phyloP scores from a whole-genome alignment of 2,113 vertebrate genomes.

The Spheniscus mendiculus region DNA sequence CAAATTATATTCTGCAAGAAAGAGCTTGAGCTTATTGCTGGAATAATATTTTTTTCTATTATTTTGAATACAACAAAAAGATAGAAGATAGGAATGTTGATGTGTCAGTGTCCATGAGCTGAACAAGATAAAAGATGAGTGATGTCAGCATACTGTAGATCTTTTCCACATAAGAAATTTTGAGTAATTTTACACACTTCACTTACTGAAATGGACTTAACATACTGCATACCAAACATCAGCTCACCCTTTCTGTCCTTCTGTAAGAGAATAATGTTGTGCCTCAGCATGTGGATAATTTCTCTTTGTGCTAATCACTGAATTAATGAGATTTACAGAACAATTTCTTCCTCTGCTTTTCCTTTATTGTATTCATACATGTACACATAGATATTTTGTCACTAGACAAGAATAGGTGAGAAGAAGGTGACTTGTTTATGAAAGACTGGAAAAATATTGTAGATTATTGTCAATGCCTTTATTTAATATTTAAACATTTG shows the following conservation, averaged over 20 bases:
- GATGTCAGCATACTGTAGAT: background rate
- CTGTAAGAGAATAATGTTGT: conserved; percentile 1
- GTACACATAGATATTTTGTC: background rate
- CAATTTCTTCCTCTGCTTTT: background rate
- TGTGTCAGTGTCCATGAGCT: background rate
- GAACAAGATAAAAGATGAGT: background rate
- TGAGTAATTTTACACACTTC: background rate
- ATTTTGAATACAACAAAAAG: background rate
- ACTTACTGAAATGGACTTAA: background rate
- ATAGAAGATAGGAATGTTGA: background rate
- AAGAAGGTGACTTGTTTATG: background rate
- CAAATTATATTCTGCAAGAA: background rate
- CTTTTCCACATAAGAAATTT: background rate
- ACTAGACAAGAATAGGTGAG: background rate
- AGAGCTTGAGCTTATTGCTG: background rate
- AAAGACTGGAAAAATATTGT: background rate
- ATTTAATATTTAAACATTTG: background rate
- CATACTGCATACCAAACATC: background rate
- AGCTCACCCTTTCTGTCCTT: background rate
- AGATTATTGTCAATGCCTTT: background rate
- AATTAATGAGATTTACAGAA: conserved; percentile 34
- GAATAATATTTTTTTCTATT: background rate
- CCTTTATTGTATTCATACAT: background rate
- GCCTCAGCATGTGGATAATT: conserved; percentile 13
- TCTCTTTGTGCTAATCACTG: background rate